These are phyloP conservation scores for Megalopta genalis DNA, from an alignment of 1,140 invertebrate genomes.

Conservation along the genomic window DNA sequence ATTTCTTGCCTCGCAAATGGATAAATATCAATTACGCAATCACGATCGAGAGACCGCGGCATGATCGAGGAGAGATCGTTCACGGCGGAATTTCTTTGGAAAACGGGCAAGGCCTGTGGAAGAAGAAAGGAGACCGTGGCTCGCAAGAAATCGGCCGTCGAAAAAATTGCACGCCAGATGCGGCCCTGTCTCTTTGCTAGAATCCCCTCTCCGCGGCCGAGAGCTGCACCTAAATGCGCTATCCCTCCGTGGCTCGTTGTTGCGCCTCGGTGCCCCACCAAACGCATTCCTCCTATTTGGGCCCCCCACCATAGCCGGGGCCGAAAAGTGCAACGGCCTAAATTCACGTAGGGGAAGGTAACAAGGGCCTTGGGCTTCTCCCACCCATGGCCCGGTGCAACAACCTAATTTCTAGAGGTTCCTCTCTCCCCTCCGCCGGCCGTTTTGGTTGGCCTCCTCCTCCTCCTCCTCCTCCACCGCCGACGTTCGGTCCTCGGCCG, in stretches of 20 bases:
- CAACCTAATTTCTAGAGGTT: constrained; percentile 81
- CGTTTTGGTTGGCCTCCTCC: constrained; percentile 43
- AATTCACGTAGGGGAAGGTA: constrained; percentile 77
- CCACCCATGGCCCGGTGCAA: constrained; percentile 77
- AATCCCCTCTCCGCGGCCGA: constrained; percentile 65
- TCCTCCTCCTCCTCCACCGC: constrained; percentile 39
- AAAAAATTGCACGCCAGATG: constrained; percentile 59
- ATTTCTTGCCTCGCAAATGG: too few species aligned
- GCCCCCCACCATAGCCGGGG: constrained; percentile 63
- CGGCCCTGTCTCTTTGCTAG: constrained; percentile 77
- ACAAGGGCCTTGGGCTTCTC: constrained; percentile 78
- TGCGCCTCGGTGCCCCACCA: constrained; percentile 57
- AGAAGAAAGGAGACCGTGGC: constrained; percentile 38
- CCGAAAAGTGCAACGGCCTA: constrained; percentile 81
- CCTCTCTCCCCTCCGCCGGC: constrained; percentile 44
- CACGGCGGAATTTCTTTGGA: background rate
- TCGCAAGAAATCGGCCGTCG: constrained; percentile 42
- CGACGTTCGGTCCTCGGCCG: constrained; percentile 47
- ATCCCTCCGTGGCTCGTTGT: constrained; percentile 64
- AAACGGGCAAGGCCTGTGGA: background rate
- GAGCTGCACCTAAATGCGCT: constrained; percentile 73
- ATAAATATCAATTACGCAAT: too few species aligned
- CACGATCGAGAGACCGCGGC: background rate
- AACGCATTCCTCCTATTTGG: constrained; percentile 68
- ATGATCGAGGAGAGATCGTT: too few species aligned